Conservation (phyloP, 2,113 vertebrate genomes). For the Xyrauchen texanus region DNA sequence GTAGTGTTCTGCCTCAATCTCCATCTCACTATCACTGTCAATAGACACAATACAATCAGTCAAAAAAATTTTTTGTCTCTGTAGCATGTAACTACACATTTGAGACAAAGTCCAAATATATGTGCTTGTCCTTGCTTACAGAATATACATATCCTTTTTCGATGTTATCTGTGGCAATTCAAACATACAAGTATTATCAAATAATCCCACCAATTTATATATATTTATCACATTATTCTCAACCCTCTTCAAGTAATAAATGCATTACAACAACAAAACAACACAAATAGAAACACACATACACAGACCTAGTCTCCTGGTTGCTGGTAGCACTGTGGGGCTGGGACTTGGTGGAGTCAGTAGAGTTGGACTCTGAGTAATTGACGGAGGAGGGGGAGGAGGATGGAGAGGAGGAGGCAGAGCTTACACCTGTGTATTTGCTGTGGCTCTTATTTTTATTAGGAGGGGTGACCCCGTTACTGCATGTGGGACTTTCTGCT, state of each 20-base stretch:
- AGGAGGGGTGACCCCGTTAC: constrained; percentile 86
- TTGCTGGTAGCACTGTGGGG: constrained; percentile 94
- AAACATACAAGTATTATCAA: no score
- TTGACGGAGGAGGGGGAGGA: constrained; percentile 97
- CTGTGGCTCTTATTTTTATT: constrained; percentile 89
- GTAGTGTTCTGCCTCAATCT: constrained; percentile 94
- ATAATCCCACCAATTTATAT: no score
- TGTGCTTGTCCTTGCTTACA: no score
- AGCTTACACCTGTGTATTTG: constrained; percentile 91
- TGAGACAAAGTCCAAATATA: neutral
- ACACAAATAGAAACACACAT: neutral
- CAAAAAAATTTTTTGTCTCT: no score
- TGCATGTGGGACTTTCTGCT: constrained; percentile 94
- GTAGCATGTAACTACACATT: no score
- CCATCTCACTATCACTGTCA: constrained; percentile 94
- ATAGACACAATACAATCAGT: neutral
- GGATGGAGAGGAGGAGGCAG: constrained; percentile 88
- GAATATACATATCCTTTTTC: no score
- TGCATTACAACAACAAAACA: constrained; percentile 51
- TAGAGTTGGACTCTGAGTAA: constrained; percentile 97
- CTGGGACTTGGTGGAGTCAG: constrained; percentile 97
- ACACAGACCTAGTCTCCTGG: constrained; percentile 91
- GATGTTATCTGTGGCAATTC: no score
- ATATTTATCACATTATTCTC: no score
- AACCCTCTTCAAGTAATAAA: no score